These are phyloP conservation scores for Lates calcarifer DNA, from an alignment of 2,113 vertebrate species.

Conservation along the genomic window DNA sequence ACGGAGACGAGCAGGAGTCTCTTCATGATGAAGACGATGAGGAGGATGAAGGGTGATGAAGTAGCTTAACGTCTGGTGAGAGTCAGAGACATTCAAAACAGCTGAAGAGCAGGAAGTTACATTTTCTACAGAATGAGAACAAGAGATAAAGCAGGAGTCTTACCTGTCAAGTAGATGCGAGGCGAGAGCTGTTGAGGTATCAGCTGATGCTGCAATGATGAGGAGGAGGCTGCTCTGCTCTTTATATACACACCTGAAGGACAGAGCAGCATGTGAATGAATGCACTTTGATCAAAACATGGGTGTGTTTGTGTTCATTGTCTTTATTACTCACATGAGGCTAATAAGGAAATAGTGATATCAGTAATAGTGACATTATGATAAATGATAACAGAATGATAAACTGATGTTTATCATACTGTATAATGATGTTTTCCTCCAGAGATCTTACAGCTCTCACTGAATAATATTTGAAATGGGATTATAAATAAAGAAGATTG, in stretches of 20 bases:
- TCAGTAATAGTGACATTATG: neutral
- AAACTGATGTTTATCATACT: too few species aligned
- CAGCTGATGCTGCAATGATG: neutral
- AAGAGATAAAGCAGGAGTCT: neutral
- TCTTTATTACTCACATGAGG: too few species aligned
- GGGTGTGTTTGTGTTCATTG: neutral
- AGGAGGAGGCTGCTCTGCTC: neutral
- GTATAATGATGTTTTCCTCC: too few species aligned
- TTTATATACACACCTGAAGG: neutral
- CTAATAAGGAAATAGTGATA: neutral
- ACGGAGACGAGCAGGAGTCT: neutral
- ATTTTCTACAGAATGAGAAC: neutral
- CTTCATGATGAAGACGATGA: slow-evolving; percentile 20
- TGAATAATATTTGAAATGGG: too few species aligned
- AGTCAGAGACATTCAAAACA: too few species aligned
- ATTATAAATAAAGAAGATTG: too few species aligned
- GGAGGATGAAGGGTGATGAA: neutral
- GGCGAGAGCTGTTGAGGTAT: neutral
- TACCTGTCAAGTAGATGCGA: neutral
- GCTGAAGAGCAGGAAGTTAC: neutral
- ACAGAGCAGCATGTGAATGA: neutral
- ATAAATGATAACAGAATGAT: too few species aligned
- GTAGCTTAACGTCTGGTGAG: neutral
- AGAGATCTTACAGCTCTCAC: too few species aligned
- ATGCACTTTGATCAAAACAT: neutral